These are phyloP conservation scores for Bujurquina vittata DNA, from an alignment of 2,113 vertebrate genomes.

Conservation along the genomic window DNA sequence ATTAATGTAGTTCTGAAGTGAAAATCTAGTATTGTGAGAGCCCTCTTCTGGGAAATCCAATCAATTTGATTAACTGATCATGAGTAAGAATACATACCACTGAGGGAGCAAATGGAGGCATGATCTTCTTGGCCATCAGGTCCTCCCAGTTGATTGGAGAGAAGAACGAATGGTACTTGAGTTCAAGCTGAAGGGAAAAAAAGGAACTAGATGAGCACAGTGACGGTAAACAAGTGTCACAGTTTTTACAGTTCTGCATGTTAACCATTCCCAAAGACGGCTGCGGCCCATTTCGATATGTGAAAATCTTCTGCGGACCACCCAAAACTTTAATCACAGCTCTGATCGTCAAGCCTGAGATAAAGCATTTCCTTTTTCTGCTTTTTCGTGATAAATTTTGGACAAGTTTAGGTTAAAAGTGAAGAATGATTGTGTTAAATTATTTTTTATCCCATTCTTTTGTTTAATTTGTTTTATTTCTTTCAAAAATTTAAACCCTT, in stretches of 20 bases:
- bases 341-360: fast-evolving
- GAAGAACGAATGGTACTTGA: constrained; percentile 83
- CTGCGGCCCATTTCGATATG: not conserved
- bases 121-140: constrained; percentile 83
- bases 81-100: constrained; percentile 74
- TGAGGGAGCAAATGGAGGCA: constrained; percentile 79
- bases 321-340: not conserved
- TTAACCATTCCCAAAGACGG: fast-evolving
- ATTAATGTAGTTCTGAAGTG: not conserved
- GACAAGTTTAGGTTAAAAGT: fast-evolving
- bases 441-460: not conserved
- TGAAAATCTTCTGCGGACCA: fast-evolving
- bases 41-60: fast-evolving
- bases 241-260: not conserved
- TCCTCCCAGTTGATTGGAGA: constrained; percentile 86
- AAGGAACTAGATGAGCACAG: not conserved
- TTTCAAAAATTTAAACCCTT: not conserved
- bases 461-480: not conserved
- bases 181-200: constrained; percentile 76
- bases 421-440: not conserved
- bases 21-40: not conserved
- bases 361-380: not conserved
- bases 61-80: not conserved
- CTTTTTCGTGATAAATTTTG: not conserved
- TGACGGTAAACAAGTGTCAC: not conserved